Conservation (phyloP, 2,113 vertebrate species). For the Colistium nudipinnis region DNA sequence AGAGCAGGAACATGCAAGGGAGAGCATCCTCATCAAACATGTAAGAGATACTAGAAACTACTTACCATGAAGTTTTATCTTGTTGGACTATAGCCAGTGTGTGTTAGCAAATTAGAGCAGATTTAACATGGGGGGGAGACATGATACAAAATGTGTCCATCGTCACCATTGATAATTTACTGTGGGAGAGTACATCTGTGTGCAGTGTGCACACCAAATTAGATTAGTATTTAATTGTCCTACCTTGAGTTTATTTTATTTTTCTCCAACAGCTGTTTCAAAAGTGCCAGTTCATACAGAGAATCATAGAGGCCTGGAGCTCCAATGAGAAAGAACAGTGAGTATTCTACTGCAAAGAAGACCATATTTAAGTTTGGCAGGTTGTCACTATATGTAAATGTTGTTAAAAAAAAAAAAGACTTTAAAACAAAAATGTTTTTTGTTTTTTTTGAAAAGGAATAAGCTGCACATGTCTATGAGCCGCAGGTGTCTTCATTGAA, state of each 20-base stretch:
- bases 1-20: slow-evolving; percentile 82
- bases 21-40: slow-evolving; percentile 92
- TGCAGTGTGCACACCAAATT: background rate
- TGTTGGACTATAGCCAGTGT: background rate
- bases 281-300: slow-evolving; percentile 96
- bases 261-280: slow-evolving; percentile 88
- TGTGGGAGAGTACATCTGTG: background rate
- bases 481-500: too few species aligned
- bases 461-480: too few species aligned
- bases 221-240: background rate
- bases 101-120: background rate
- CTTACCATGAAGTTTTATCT: background rate
- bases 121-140: background rate
- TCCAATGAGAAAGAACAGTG: slow-evolving; percentile 98
- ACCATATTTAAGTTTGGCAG: background rate
- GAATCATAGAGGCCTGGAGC: slow-evolving; percentile 96
- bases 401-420: background rate
- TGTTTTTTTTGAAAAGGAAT: too few species aligned
- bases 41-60: slow-evolving; percentile 78
- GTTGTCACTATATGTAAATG: background rate
- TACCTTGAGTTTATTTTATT: background rate
- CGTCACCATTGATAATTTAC: too few species aligned
- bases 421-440: background rate
- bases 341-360: slow-evolving; percentile 71
- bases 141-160: too few species aligned